Conservation (phyloP, 2,797 vertebrate genomes). For the Petrocephalus schoutedeni region DNA sequence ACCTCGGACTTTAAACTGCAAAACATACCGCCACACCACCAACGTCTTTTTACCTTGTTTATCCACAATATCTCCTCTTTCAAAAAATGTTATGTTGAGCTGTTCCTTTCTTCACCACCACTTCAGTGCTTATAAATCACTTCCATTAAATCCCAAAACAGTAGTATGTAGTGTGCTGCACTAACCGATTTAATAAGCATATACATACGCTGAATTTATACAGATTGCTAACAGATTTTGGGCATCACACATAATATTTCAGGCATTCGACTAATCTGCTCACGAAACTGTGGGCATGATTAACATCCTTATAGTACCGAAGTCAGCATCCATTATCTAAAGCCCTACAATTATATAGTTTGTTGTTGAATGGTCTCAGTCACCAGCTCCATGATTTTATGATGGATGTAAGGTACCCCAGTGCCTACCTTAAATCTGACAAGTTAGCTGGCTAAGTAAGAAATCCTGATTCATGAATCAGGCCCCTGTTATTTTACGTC, state of each 20-base stretch:
- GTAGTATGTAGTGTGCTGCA: neutral
- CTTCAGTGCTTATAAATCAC: neutral
- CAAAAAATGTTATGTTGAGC: neutral
- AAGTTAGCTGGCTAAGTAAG: neutral
- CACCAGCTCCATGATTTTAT: neutral
- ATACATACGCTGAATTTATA: too few relatives aligned
- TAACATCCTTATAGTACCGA: too few relatives aligned
- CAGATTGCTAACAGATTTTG: too few relatives aligned
- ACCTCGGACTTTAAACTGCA: neutral
- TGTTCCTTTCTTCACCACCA: neutral
- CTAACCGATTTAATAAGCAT: too few relatives aligned
- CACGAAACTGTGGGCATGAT: too few relatives aligned
- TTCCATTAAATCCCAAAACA: neutral
- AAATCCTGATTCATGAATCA: neutral
- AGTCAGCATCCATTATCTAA: too few relatives aligned
- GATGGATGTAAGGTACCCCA: neutral
- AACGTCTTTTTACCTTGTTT: neutral
- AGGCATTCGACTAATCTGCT: too few relatives aligned
- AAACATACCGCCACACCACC: neutral
- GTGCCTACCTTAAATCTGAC: neutral
- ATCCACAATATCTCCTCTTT: neutral
- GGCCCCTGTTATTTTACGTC: neutral
- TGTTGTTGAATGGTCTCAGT: neutral
- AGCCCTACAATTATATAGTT: neutral
- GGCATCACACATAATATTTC: too few relatives aligned